Base-by-base conservation (phyloP, 2,113 vertebrate genomes). In the Coryphaenoides rupestris region DNA sequence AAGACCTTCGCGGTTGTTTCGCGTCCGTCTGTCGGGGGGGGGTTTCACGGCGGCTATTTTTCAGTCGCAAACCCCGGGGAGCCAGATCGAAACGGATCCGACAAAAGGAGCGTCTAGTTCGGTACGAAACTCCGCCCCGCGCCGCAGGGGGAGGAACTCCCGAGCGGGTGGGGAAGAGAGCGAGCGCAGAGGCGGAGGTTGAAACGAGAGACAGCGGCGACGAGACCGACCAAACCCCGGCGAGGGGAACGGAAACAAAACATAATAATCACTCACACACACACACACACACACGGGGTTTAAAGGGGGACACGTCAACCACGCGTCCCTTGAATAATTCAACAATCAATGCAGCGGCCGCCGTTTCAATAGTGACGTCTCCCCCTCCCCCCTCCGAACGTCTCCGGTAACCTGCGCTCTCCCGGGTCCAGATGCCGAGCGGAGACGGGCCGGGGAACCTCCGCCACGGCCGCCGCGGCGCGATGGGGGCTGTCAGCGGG, bases 61-160 rank as follows among this genome's bases (percentile, higher is more conserved):
- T 86, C 68, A 64, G 80, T 77, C 75, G 77, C 82, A 84, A 91
- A 89, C 88, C 87, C 90, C 89, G 88, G 90, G 91, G 91, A 91
- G 87, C 88, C 89, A 77, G 79, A 81, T 89, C 88, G 86, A 90
- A 89, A 88, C 79, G 86, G 75, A 91, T 89, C 91, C 91, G 89
- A 90, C 91, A 89, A 89, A 90, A 91, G 89, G 86, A 92, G 91
- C 91, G 89, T 91, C 89, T 91, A 76, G 85, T 90, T 87, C 90
- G 91, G 91, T 89, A 87, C 89, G 91, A 90, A 91, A 90, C 91
- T 90, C 91, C 91, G 90, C 91, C 91, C 91, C 81, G 89, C 89
- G 90, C 90, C 91, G 91, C 90, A 90, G 91, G 91, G 91, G 91
- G 91, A 92, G 91, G 90, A 92, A 89, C 91, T 91, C 89, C n/a